Evolutionary conservation across 2,797 vertebrate genomes (phyloP).

Genomic region (Macrochelys suwanniensis): DNA sequence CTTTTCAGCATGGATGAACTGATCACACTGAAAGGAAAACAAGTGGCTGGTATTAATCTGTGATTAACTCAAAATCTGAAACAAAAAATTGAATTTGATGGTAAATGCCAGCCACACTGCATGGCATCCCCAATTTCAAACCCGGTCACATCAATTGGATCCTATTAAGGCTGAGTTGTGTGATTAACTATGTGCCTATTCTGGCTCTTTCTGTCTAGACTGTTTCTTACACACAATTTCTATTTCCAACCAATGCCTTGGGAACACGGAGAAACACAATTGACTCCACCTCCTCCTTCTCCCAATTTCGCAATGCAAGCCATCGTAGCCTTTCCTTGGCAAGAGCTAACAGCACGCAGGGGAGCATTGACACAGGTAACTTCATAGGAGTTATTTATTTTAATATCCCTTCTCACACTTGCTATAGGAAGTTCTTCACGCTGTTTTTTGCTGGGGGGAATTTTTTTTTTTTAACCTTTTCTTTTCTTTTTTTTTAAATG

Average conservation of each 20-base stretch:
- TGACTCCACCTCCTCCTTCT: constrained; percentile 97
- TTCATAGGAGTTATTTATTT: not conserved
- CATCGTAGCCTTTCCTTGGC: constrained; percentile 96
- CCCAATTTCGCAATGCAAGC: constrained; percentile 94
- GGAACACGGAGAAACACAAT: constrained; percentile 95
- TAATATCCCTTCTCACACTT: not conserved
- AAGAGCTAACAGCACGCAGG: constrained; percentile 96
- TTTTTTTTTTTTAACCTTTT: not conserved
- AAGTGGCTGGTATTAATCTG: constrained; percentile 31
- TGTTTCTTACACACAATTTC: constrained; percentile 97
- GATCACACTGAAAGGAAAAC: constrained; percentile 12
- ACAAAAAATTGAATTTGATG: not conserved
- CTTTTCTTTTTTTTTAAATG: not conserved
- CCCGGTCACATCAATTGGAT: not conserved
- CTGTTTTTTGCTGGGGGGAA: fast-evolving
- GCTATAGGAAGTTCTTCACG: not conserved
- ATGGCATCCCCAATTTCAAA: constrained; percentile 12
- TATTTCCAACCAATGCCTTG: constrained; percentile 95
- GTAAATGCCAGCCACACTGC: not conserved
- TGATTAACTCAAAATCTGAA: constrained; percentile 32
- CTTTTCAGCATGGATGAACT: constrained; percentile 16
- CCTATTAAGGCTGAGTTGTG: fast-evolving
- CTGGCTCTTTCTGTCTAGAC: constrained; percentile 84
- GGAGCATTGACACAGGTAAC: constrained; percentile 95
- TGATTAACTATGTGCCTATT: constrained; percentile 10